Conservation (phyloP, 2,113 vertebrate species). For the Eidolon helvum region DNA sequence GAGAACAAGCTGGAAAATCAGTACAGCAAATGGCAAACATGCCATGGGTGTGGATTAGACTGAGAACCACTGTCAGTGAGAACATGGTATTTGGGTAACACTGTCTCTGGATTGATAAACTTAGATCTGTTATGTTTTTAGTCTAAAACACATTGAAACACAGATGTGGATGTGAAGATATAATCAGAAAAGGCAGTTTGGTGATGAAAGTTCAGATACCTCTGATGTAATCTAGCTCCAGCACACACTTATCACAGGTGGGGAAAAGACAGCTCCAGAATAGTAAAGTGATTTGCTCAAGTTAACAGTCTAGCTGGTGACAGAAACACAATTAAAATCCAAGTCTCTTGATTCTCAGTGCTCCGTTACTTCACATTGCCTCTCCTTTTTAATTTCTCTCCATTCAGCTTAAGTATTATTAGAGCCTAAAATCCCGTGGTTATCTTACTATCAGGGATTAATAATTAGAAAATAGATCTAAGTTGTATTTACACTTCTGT, state of each 20-base stretch:
- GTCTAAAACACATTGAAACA: conserved; percentile 25
- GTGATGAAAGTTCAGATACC: neutral
- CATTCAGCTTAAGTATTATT: neutral
- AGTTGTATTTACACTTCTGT: neutral
- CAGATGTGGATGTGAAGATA: neutral
- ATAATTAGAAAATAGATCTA: neutral
- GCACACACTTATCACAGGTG: neutral
- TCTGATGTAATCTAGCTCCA: neutral
- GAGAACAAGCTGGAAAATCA: conserved; percentile 42
- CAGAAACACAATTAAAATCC: neutral
- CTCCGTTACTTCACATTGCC: neutral
- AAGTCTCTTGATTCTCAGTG: neutral
- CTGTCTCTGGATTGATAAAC: conserved; percentile 5
- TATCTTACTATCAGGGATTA: neutral
- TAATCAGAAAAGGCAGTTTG: neutral
- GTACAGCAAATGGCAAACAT: conserved; percentile 27
- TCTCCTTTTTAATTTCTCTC: neutral
- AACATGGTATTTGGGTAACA: conserved; percentile 36
- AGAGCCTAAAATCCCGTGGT: neutral
- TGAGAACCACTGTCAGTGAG: neutral
- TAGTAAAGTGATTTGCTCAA: neutral
- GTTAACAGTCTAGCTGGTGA: neutral
- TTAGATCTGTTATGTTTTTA: conserved; percentile 21
- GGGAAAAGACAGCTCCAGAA: neutral
- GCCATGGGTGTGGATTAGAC: conserved; percentile 25